A percentile compares a stretch with the other conserved stretches of the same genome.
These are phyloP conservation scores for Pocillopora grandis DNA, from an alignment of 92 coral and sea anemone species.

Conservation along the genomic window DNA sequence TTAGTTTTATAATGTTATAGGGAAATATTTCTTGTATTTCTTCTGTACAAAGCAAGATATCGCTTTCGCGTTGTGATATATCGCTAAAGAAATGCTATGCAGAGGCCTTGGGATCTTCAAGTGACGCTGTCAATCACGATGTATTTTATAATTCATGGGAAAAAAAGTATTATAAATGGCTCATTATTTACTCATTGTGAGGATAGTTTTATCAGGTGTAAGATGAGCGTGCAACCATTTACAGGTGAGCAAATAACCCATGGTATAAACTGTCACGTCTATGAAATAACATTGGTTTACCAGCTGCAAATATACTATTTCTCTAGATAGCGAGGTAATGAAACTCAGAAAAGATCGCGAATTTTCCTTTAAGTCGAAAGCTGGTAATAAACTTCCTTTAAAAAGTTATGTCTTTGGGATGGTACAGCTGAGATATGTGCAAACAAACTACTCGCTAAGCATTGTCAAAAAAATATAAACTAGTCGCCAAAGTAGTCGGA, in stretches of 20 bases:
- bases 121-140: no score
- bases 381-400: neutral
- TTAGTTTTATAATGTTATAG: no score
- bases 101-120: no score
- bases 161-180: neutral
- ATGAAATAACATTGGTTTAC: neutral
- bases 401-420: neutral
- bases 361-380: no score
- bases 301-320: neutral
- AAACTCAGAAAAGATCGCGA: neutral
- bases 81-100: no score
- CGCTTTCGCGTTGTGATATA: no score
- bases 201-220: constrained; percentile 2
- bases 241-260: neutral
- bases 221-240: neutral
- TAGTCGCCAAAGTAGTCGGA: neutral
- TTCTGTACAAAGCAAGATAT: no score
- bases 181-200: neutral
- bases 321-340: neutral
- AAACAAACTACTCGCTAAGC: neutral
- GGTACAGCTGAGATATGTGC: neutral
- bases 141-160: no score
- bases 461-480: neutral
- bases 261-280: neutral
- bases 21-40: no score